Evolutionary conservation across 2,797 vertebrate species (phyloP).

Genomic region (Myotis findleyi): DNA sequence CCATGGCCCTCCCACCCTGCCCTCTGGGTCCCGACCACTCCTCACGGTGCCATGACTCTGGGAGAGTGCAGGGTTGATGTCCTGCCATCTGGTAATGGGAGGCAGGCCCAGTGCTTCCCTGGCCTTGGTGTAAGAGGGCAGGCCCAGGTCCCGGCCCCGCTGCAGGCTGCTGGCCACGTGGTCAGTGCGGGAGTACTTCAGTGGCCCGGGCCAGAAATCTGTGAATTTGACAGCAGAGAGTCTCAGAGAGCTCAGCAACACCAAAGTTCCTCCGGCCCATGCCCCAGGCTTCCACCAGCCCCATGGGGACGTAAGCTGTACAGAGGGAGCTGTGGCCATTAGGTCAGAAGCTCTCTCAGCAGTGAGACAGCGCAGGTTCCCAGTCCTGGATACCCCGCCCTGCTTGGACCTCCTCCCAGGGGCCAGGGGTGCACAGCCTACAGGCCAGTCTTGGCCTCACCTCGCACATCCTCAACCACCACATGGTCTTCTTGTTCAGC

Average conservation of each 20-base stretch:
- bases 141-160: constrained; percentile 92
- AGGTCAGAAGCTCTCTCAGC: not conserved
- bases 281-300: not conserved
- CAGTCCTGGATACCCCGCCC: not conserved
- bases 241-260: not conserved
- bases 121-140: constrained; percentile 90
- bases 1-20: not conserved
- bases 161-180: constrained; percentile 91
- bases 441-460: constrained; percentile 81
- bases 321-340: not conserved
- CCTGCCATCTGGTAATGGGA: constrained; percentile 88
- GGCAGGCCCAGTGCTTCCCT: constrained; percentile 88
- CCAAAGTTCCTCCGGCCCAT: not conserved
- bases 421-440: not conserved
- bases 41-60: constrained; percentile 45
- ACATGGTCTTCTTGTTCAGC: constrained; percentile 94
- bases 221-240: constrained; percentile 64
- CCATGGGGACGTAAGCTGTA: not conserved
- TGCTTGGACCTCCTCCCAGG: not conserved
- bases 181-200: constrained; percentile 91
- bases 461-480: constrained; percentile 95
- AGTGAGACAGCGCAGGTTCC: not conserved
- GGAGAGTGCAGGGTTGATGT: constrained; percentile 88
- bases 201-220: constrained; percentile 97
- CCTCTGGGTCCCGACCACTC: not conserved